Percentiles rank a stretch among this genome's conserved stretches.
Evolutionary conservation across 2,888 invertebrate species (phyloP).

Genomic region (Stenoptilia bipunctidactyla): DNA sequence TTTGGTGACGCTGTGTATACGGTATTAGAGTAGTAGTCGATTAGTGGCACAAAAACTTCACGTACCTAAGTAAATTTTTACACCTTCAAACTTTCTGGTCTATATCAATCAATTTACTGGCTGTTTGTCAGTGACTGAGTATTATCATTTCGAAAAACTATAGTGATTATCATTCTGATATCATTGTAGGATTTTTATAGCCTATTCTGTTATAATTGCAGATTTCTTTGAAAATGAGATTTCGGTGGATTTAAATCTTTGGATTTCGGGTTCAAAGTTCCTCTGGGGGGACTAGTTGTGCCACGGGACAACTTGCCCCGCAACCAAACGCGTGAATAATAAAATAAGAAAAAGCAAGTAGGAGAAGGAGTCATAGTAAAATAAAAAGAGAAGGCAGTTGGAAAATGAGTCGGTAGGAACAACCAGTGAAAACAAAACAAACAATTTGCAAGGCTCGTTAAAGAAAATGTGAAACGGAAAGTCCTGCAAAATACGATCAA

Average conservation of each 20-base stretch:
- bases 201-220: no score
- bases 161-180: not conserved
- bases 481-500: constrained; percentile 1
- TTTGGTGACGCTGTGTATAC: not conserved
- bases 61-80: constrained; percentile 3
- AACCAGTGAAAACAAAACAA: constrained; percentile 2
- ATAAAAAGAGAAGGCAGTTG: not conserved
- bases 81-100: not conserved
- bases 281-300: constrained; percentile 1
- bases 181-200: no score
- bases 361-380: not conserved
- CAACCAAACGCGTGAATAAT: not conserved
- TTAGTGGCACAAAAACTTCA: not conserved
- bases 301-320: constrained; percentile 5
- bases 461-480: not conserved
- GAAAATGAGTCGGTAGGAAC: not conserved
- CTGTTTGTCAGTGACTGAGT: not conserved
- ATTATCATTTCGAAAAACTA: not conserved
- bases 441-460: constrained; percentile 2
- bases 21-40: not conserved
- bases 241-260: not conserved
- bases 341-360: constrained; percentile 1
- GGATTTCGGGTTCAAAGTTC: not conserved
- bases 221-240: no score
- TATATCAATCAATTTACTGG: not conserved